These are phyloP conservation scores for Agonopterix heracliana DNA, from an alignment of 2,888 invertebrate genomes.

Conservation along the genomic window DNA sequence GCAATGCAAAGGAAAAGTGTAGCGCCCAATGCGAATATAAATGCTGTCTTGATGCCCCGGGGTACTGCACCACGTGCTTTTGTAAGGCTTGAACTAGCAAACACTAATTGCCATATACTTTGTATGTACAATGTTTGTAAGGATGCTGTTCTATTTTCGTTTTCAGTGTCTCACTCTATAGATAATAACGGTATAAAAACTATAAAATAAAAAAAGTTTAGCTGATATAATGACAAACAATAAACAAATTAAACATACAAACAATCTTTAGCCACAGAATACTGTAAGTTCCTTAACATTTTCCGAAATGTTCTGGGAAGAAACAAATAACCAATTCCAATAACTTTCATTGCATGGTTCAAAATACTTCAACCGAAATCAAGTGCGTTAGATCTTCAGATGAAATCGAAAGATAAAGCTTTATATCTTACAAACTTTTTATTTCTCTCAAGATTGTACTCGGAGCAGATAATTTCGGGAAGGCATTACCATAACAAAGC, in stretches of 20 bases:
- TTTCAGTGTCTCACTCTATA: too few relatives aligned
- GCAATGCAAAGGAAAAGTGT: background rate
- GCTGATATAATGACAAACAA: too few relatives aligned
- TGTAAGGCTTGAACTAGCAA: background rate
- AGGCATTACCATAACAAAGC: constrained; percentile 67
- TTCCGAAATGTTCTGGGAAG: too few relatives aligned
- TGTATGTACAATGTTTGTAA: too few relatives aligned
- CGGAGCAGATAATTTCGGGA: constrained; percentile 53
- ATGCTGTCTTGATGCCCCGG: background rate
- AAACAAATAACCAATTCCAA: background rate
- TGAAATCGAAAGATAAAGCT: constrained; percentile 8
- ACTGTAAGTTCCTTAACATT: too few relatives aligned
- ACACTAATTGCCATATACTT: too few relatives aligned
- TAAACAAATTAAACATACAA: too few relatives aligned
- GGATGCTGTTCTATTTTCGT: too few relatives aligned
- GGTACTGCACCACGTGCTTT: background rate
- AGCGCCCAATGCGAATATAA: too few relatives aligned
- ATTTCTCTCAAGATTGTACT: constrained; percentile 49
- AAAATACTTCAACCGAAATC: background rate
- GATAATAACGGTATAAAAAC: too few relatives aligned
- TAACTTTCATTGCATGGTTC: background rate
- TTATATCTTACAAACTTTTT: constrained; percentile 24
- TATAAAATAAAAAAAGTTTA: too few relatives aligned
- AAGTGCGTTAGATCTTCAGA: constrained; percentile 9
- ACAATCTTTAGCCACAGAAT: too few relatives aligned